Percentiles rank a stretch among this genome's conserved stretches.
These are phyloP conservation scores for Euphydryas editha DNA, from an alignment of 2,888 invertebrate genomes.

Conservation along the genomic window DNA sequence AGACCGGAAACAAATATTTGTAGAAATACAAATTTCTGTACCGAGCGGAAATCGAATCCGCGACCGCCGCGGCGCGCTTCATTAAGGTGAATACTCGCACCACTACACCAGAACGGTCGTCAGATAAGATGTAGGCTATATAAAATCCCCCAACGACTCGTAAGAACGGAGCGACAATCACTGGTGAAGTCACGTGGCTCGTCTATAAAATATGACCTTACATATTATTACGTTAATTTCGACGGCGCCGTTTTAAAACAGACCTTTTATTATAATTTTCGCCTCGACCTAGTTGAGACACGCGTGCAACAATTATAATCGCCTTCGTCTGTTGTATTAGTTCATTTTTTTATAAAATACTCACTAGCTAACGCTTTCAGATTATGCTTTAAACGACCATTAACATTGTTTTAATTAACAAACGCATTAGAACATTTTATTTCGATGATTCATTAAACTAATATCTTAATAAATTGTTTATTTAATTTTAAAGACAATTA, in stretches of 20 bases:
- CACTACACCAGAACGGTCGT: no score
- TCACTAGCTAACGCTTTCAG: background rate
- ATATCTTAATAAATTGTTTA: background rate
- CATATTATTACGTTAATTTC: background rate
- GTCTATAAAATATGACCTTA: no score
- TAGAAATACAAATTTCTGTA: no score
- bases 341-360: background rate
- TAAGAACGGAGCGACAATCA: no score
- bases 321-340: no score
- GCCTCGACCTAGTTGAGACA: background rate
- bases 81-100: no score
- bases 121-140: no score
- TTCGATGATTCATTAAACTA: background rate
- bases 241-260: background rate
- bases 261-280: slow-evolving; percentile 9
- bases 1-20: no score
- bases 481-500: background rate
- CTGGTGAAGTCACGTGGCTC: no score
- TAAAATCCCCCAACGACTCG: no score
- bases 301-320: background rate
- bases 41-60: no score
- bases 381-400: background rate
- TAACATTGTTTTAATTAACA: background rate
- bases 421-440: background rate
- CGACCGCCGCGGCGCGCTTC: no score